Percentiles rank a stretch among this genome's conserved stretches.
Evolutionary conservation across 2,797 vertebrate species (phyloP).

Genomic region (Austrolebias charrua): DNA sequence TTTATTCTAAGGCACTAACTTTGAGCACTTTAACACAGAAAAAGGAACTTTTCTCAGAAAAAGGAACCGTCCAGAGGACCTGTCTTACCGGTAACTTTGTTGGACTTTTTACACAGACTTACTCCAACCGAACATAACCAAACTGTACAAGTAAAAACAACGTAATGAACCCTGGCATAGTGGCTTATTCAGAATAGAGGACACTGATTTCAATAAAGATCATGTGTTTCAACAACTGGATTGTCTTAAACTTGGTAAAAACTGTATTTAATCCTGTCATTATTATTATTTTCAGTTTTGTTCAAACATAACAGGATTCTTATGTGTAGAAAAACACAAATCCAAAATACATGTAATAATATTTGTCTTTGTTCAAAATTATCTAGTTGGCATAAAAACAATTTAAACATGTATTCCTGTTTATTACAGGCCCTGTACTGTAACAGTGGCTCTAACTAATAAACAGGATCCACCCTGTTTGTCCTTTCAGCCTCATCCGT

Average conservation of each 20-base stretch:
- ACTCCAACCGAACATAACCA: conserved; percentile 1
- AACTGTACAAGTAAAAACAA: background rate
- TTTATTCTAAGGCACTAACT: too few relatives aligned
- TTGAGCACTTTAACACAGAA: background rate
- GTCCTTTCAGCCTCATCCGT: conserved; percentile 25
- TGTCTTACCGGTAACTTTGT: too few relatives aligned
- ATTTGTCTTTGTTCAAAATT: conserved; percentile 4
- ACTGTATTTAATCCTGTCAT: too few relatives aligned
- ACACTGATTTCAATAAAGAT: background rate
- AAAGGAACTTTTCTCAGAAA: too few relatives aligned
- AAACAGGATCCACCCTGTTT: conserved; percentile 16
- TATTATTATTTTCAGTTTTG: too few relatives aligned
- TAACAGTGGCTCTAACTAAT: background rate
- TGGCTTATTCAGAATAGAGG: background rate
- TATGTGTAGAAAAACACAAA: background rate
- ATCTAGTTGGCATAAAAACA: conserved; percentile 5
- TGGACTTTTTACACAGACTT: background rate
- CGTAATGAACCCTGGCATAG: background rate
- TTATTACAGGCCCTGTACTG: conserved; percentile 22
- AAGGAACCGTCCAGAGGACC: too few relatives aligned
- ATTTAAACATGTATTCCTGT: conserved; percentile 3
- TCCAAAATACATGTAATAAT: background rate
- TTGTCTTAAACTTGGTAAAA: too few relatives aligned
- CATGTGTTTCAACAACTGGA: too few relatives aligned
- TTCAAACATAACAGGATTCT: background rate